Evolutionary conservation across 2,888 invertebrate species (phyloP).

Genomic region (Volucella inanis): DNA sequence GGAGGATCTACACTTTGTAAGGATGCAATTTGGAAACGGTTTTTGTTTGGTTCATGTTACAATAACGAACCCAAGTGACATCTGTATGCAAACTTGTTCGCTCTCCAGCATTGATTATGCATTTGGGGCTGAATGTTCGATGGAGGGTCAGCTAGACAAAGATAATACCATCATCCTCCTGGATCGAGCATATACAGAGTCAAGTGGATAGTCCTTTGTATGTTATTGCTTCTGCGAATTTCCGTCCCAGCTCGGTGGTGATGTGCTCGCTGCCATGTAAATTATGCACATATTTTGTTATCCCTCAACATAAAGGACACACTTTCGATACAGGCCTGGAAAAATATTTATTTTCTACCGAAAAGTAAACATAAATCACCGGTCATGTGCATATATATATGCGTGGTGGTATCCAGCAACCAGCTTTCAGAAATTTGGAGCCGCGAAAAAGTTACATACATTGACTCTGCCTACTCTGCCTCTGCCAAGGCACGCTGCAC

Average conservation of each 20-base stretch:
- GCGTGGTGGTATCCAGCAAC: constrained; percentile 17
- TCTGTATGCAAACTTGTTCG: constrained; percentile 71
- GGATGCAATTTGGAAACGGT: constrained; percentile 60
- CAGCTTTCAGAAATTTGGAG: not conserved
- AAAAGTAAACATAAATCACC: constrained; percentile 72
- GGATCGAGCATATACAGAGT: constrained; percentile 2
- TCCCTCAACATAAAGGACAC: constrained; percentile 70
- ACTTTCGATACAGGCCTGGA: constrained; percentile 58
- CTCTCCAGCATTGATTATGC: constrained; percentile 68
- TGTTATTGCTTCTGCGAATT: constrained; percentile 41
- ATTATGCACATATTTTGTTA: constrained; percentile 74
- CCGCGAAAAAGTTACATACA: constrained; percentile 45
- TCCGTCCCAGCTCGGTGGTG: constrained; percentile 7
- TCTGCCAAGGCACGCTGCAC: constrained; percentile 38
- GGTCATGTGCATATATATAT: not conserved
- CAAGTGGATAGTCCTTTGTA: constrained; percentile 44
- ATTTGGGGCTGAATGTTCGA: constrained; percentile 34
- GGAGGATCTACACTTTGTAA: constrained; percentile 10
- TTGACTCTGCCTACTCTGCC: constrained; percentile 41
- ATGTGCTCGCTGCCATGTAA: constrained; percentile 59
- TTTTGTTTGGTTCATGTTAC: constrained; percentile 67
- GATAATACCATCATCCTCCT: constrained; percentile 33
- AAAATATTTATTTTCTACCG: constrained; percentile 72
- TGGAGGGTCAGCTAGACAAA: constrained; percentile 26
- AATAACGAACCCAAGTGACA: constrained; percentile 74